Base-by-base conservation (phyloP, 2,113 vertebrate genomes). In the Gallinago media region DNA sequence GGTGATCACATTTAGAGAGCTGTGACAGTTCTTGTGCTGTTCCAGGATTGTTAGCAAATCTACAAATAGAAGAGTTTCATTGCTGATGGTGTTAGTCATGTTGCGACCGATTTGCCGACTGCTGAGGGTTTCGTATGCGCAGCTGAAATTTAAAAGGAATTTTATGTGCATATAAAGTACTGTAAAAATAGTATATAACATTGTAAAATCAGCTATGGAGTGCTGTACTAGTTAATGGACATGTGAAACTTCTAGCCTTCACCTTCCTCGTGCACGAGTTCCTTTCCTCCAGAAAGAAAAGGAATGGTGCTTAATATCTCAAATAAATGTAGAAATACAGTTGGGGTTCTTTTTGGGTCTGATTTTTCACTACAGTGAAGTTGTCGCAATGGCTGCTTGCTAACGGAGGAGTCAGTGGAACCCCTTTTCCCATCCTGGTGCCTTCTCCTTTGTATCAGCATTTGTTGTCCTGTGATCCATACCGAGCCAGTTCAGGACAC, bases 301-400 rank as follows among this genome's bases (percentile, higher is more conserved):
- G 86, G 80, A 96, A 86, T 96, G 96, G 94, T 96, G 90, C 95
- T 97, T 92, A 92, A 84, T 95, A 92, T 94, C 65, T 95, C 65
- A 77, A 96, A 96, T 96, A 96, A 97, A 96, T 80, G 55, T 94
- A 95, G 88, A 97, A 95, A 94, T 96, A 72, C 42, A 26, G 73
- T 92, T 85, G 40, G 40, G 87, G 80, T 89, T 58, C 34, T 92
- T 88, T 89, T 91, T 86, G 29, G 38, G 85, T 94, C 86, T 94
- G 72, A 84, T 88, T 91, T 95, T 95, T 96, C 91, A 59, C 54
- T 94, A 29, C 1, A 42, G 50, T 86, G 76, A 78, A 89, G 85
- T 27, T 87, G 54, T 68, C 76, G 26, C 8, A 44, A 40, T 75
- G 71, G 13, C 73, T 93, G 70, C 38, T 91, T 70, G 68, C 50